These are phyloP conservation scores for Malacoctenus gilli DNA, from an alignment of 2,797 vertebrate genomes.

Conservation along the genomic window DNA sequence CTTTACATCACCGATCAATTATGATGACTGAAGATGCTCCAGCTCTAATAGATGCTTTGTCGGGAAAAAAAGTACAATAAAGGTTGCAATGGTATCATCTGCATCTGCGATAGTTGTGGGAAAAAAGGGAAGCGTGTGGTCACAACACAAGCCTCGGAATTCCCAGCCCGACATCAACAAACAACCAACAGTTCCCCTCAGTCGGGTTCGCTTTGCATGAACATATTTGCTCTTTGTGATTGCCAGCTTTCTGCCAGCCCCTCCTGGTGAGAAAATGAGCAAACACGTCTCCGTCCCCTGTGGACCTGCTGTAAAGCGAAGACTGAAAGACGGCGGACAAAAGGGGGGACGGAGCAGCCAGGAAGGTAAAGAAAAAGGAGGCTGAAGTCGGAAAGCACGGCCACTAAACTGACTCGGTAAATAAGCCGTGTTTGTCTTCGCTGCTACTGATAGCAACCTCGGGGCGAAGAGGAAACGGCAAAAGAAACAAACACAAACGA, in stretches of 20 bases:
- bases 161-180: constrained; percentile 48
- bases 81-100: constrained; percentile 39
- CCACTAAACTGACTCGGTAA: constrained; percentile 46
- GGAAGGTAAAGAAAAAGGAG: constrained; percentile 61
- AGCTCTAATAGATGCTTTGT: too few relatives aligned
- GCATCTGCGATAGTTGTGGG: constrained; percentile 63
- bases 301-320: constrained; percentile 57
- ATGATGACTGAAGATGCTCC: too few relatives aligned
- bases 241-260: constrained; percentile 70
- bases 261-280: constrained; percentile 69
- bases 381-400: constrained; percentile 42
- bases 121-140: constrained; percentile 10
- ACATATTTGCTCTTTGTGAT: constrained; percentile 76
- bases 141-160: constrained; percentile 38
- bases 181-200: constrained; percentile 54
- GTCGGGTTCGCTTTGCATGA: constrained; percentile 57
- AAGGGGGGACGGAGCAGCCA: constrained; percentile 57
- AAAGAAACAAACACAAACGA: constrained; percentile 3
- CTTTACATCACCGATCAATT: too few relatives aligned
- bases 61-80: constrained; percentile 42
- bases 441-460: constrained; percentile 41
- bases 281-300: constrained; percentile 63
- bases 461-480: not conserved
- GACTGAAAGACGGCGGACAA: constrained; percentile 61
- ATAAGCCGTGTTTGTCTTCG: constrained; percentile 44